Base-by-base conservation (phyloP, 2,888 invertebrate genomes). In the Escarpia spicata region DNA sequence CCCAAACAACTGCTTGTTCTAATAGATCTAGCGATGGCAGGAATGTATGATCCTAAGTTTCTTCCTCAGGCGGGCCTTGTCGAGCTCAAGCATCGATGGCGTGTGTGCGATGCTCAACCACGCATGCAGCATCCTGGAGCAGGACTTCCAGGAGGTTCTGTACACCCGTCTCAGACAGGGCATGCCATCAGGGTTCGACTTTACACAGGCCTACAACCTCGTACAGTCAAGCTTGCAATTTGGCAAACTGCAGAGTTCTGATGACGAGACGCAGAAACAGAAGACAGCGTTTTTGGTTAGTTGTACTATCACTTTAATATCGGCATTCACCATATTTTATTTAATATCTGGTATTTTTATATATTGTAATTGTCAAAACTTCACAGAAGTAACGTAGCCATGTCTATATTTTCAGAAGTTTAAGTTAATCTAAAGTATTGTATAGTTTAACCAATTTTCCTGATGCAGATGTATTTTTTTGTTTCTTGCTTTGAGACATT, bases 101-200 rank as follows among this genome's bases (percentile, higher is more conserved):
- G 98, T 98, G 91, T 99, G 99, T 97, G 99, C 98, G 2, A 98
- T 99, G 95, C 98, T 99, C 52, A 99, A 99, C 97, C 98, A 99
- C 96, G 98, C 98, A 6, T 98, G 98, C 95, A 97, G 98, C 0
- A 97, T 98, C 94, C 97, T 99, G 93, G 99, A 99, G 97, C 98
- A 98, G 90, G 98, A 98, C 95, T 98, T 98, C 96, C 97, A 98
- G 75, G 97, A 97, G 93, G 97, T 98, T 91, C 97, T 99, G 91
- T 97, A 97, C 93, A 97, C 97, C 75, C 97, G 98, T 92, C 97
- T 99, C 91, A 97, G 95, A 98, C 97, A 97, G 95, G 98, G 98
- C 2, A 98, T 98, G 96, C 98, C 98, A 0, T 96, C 96, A 19
- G 96, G 96, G 9, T 96, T 96, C 93, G 97, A 97, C 94, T 95